Conservation (phyloP, 2,113 vertebrate species). For the Rhinichthys klamathensis region DNA sequence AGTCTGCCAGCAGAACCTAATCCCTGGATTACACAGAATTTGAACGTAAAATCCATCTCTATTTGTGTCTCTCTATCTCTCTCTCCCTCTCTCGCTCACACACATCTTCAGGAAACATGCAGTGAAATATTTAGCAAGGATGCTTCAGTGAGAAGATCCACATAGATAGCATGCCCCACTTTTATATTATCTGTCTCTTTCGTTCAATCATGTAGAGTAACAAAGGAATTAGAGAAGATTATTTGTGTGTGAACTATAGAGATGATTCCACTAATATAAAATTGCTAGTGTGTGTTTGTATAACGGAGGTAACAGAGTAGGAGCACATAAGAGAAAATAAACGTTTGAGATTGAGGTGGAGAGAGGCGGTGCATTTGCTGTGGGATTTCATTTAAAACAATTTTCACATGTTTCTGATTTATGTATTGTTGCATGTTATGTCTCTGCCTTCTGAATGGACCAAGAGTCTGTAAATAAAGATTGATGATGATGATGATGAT, state of each 20-base stretch:
- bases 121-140: conserved; percentile 15
- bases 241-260: not conserved
- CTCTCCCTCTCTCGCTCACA: not conserved
- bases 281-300: not conserved
- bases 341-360: not conserved
- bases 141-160: not conserved
- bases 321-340: not conserved
- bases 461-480: no score
- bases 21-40: conserved; percentile 72
- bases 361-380: no score
- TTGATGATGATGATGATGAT: no score
- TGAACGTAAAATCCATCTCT: conserved; percentile 48
- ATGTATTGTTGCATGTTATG: no score
- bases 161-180: not conserved
- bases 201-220: not conserved
- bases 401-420: no score
- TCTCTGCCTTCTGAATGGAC: no score
- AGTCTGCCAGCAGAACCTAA: conserved; percentile 64
- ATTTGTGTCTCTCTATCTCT: conserved; percentile 11
- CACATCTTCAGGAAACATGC: conserved; percentile 23
- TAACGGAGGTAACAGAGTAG: not conserved
- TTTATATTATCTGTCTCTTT: not conserved
- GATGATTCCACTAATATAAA: not conserved
- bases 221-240: not conserved
- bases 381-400: no score